These are phyloP conservation scores for Poeciliopsis infans DNA, from an alignment of 2,797 vertebrate species.

Conservation along the genomic window DNA sequence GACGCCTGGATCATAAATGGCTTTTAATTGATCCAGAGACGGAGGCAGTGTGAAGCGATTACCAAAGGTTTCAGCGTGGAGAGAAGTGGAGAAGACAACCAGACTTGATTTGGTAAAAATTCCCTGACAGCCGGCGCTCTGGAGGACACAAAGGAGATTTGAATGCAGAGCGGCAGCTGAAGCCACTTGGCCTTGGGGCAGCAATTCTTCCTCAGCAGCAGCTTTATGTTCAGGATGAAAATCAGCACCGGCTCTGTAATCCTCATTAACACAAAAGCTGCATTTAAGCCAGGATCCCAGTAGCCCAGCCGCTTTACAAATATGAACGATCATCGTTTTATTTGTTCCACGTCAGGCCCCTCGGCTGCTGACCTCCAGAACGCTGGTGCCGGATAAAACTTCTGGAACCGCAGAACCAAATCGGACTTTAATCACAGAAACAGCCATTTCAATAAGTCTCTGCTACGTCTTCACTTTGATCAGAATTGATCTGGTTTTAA, in stretches of 20 bases:
- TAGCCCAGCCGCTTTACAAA: not conserved
- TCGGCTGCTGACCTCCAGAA: not conserved
- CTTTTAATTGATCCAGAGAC: not conserved
- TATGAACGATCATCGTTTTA: not conserved
- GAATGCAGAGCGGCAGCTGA: constrained; percentile 25
- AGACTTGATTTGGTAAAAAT: constrained; percentile 22
- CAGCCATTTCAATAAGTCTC: not conserved
- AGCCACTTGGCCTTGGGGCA: constrained; percentile 22
- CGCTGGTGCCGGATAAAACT: too few relatives aligned
- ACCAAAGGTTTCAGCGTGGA: constrained; percentile 5
- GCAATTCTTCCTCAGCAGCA: constrained; percentile 13
- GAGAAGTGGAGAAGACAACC: constrained; percentile 9
- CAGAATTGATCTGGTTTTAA: too few relatives aligned
- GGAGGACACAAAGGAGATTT: constrained; percentile 5
- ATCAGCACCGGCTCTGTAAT: constrained; percentile 17
- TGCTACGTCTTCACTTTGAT: too few relatives aligned
- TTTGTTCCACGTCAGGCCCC: not conserved
- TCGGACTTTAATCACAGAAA: not conserved
- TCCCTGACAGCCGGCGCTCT: constrained; percentile 4
- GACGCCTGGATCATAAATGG: not conserved
- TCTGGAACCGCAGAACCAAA: constrained; percentile 4
- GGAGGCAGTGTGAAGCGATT: not conserved
- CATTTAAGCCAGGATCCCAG: constrained; percentile 5
- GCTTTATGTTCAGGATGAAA: constrained; percentile 12
- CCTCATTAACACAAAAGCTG: constrained; percentile 11